Conservation (phyloP, 2,113 vertebrate genomes). For the Megaceryle maxima region DNA sequence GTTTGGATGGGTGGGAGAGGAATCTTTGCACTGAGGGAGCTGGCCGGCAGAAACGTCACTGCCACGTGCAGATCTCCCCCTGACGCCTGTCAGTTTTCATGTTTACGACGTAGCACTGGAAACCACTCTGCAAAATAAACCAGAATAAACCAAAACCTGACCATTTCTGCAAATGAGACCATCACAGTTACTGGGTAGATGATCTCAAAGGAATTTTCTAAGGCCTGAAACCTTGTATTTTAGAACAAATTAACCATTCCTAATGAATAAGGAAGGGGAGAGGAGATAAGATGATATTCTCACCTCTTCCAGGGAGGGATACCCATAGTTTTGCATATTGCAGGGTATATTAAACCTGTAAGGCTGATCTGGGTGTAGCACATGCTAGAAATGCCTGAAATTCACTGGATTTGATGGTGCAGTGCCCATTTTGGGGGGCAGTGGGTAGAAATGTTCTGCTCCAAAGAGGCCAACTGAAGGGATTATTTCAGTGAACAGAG, state of each 20-base stretch:
- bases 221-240: neutral
- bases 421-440: neutral
- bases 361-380: neutral
- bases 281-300: neutral
- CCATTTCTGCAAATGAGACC: neutral
- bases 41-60: neutral
- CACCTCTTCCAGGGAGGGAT: neutral
- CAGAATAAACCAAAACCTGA: neutral
- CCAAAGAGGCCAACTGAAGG: neutral
- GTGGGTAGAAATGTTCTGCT: neutral
- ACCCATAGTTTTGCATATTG: neutral
- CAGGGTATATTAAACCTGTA: neutral
- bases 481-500: neutral
- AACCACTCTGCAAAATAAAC: neutral
- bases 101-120: neutral
- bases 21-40: fast-evolving
- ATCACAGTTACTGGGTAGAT: neutral
- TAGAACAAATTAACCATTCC: neutral
- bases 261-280: neutral
- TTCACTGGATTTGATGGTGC: neutral
- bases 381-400: neutral
- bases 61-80: neutral
- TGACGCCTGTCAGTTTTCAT: neutral
- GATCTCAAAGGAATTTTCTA: neutral
- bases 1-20: neutral